Conservation (phyloP, 2,797 vertebrate species). For the Protonibea diacanthus region DNA sequence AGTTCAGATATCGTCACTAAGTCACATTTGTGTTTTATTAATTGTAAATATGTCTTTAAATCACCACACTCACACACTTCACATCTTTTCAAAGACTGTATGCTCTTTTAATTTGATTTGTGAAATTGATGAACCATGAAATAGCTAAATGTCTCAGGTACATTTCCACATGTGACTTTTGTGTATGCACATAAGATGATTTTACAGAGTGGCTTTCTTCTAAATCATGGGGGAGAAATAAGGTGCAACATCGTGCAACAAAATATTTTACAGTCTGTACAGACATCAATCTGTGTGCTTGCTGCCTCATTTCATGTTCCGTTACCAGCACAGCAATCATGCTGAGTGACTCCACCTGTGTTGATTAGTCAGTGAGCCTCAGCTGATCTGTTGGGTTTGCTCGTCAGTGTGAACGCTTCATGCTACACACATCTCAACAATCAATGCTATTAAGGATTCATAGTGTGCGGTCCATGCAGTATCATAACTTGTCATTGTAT, state of each 20-base stretch:
- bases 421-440: too few species aligned
- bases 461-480: too few species aligned
- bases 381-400: neutral
- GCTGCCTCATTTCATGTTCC: neutral
- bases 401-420: too few species aligned
- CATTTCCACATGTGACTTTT: neutral
- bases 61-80: too few species aligned
- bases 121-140: neutral
- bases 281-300: neutral
- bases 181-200: too few species aligned
- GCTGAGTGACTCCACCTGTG: slow-evolving; percentile 48
- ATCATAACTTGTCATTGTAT: too few species aligned
- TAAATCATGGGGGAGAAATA: neutral
- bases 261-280: neutral
- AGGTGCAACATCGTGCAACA: neutral
- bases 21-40: too few species aligned
- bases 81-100: too few species aligned
- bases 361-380: slow-evolving; percentile 11
- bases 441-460: too few species aligned
- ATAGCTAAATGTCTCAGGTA: neutral
- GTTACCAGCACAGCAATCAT: slow-evolving; percentile 30
- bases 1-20: too few species aligned
- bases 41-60: too few species aligned
- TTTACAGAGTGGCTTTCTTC: neutral
- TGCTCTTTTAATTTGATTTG: neutral